These are phyloP conservation scores for Ophioderma brevispina DNA, from an alignment of 35 echinoderm and acorn worm species.

Conservation along the genomic window DNA sequence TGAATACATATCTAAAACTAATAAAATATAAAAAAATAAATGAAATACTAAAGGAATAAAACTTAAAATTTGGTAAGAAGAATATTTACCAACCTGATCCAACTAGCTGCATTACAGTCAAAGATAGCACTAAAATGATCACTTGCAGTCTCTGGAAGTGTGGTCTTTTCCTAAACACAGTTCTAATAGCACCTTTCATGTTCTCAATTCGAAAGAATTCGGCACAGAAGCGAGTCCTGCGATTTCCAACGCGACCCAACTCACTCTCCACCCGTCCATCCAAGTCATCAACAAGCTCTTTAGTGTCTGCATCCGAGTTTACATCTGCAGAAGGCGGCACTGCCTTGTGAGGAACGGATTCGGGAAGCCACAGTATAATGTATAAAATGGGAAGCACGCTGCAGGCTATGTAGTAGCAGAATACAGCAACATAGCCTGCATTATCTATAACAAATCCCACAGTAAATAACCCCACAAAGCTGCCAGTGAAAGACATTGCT, in stretches of 20 bases:
- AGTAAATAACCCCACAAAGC: conserved; percentile 77
- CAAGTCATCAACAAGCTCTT: conserved; percentile 22
- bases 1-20: no score
- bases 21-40: no score
- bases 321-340: no score
- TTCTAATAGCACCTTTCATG: conserved; percentile 58
- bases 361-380: conserved; percentile 65
- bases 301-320: neutral
- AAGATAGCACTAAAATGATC: conserved; percentile 56
- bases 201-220: conserved; percentile 75
- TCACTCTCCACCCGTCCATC: conserved; percentile 58
- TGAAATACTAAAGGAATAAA: no score
- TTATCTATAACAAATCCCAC: conserved; percentile 85
- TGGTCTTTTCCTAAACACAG: conserved; percentile 65
- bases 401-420: conserved; percentile 72
- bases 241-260: neutral
- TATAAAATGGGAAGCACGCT: conserved; percentile 66
- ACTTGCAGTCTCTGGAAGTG: conserved; percentile 67
- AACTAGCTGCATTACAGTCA: conserved; percentile 84
- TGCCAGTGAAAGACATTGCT: conserved; percentile 91
- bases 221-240: conserved; percentile 32
- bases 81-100: conserved; percentile 73
- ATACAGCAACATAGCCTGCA: conserved; percentile 75
- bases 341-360: conserved; percentile 46
- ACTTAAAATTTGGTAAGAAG: no score